A percentile compares a stretch with the other conserved stretches of the same genome.
phyloP scores from a whole-genome alignment of 2,113 vertebrate species.

The Mustelus asterias region DNA sequence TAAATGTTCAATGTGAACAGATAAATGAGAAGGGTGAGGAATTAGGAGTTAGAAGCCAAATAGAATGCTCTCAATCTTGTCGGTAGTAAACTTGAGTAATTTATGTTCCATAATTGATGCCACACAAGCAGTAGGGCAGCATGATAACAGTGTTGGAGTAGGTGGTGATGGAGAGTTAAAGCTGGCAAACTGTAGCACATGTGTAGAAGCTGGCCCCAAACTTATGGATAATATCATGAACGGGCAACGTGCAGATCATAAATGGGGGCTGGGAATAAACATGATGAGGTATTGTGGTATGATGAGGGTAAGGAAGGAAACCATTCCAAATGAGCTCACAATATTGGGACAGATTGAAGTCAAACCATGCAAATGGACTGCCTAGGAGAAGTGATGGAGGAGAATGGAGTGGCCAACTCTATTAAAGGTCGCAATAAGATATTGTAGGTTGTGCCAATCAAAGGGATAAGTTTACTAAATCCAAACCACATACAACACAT shows the following conservation, averaged over 20 bases:
- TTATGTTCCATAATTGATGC: background rate
- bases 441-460: background rate
- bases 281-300: background rate
- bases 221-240: background rate
- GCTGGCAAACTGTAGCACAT: background rate
- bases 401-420: background rate
- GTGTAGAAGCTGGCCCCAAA: background rate
- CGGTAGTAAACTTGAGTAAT: background rate
- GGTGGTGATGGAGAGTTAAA: background rate
- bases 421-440: background rate
- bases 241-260: background rate
- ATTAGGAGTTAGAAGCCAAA: background rate
- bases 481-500: background rate
- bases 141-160: background rate
- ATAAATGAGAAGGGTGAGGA: background rate
- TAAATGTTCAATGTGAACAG: background rate
- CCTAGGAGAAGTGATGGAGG: background rate
- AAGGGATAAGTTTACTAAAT: background rate
- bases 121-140: background rate
- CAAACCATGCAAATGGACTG: background rate
- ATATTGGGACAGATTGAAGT: background rate
- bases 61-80: background rate
- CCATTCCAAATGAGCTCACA: background rate
- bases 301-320: background rate
- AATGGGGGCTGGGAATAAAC: background rate